These are phyloP conservation scores for Thamnaconus septentrionalis DNA, from an alignment of 2,113 vertebrate genomes.

Conservation along the genomic window DNA sequence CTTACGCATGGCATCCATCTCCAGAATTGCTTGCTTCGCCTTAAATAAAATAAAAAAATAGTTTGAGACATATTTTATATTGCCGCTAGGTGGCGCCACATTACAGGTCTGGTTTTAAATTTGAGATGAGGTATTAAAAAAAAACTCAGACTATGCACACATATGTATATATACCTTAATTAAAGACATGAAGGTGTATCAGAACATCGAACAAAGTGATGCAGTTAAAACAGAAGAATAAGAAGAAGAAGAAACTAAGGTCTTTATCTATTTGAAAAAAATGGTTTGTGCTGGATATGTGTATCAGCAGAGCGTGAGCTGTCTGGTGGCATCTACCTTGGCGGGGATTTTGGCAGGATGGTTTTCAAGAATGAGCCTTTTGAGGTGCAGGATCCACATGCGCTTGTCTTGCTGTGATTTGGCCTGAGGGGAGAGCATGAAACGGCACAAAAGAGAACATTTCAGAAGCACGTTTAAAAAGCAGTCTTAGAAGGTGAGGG, in stretches of 20 bases:
- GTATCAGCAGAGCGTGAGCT: conserved; percentile 19
- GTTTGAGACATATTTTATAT: neutral
- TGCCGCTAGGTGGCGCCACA: conserved; percentile 73
- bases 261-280: too few species aligned
- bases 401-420: conserved; percentile 96
- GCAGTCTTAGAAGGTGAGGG: conserved; percentile 10
- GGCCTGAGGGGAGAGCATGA: conserved; percentile 76
- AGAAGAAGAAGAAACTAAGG: too few species aligned
- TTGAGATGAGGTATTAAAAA: neutral
- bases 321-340: conserved; percentile 81
- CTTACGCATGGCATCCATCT: conserved; percentile 98
- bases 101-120: conserved; percentile 1
- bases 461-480: conserved; percentile 32
- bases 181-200: too few species aligned
- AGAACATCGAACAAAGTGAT: conserved; percentile 6
- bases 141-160: too few species aligned
- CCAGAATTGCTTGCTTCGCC: conserved; percentile 97
- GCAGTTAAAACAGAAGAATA: neutral
- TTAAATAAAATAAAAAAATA: conserved; percentile 62
- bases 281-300: neutral
- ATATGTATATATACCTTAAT: too few species aligned
- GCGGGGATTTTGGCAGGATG: conserved; percentile 97
- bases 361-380: conserved; percentile 97
- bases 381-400: conserved; percentile 96
- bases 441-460: conserved; percentile 42